phyloP scores from a whole-genome alignment of 2,113 vertebrate genomes.

The Athene cunicularia region DNA sequence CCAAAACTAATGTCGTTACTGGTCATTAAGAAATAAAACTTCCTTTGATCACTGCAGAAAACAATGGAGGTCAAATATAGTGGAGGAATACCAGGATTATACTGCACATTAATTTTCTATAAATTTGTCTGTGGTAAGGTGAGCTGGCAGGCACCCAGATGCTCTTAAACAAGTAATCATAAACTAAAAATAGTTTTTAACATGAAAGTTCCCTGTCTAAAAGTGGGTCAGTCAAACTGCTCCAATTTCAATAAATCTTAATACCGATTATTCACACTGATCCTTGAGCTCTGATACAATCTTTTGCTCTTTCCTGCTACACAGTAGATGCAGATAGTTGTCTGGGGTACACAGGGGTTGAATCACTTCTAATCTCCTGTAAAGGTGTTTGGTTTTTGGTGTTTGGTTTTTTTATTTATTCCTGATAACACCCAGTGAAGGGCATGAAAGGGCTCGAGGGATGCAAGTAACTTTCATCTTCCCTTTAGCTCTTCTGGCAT shows the following conservation, averaged over 20 bases:
- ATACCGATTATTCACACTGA: neutral
- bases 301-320: neutral
- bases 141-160: neutral
- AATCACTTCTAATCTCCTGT: neutral
- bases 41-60: neutral
- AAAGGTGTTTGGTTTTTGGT: neutral
- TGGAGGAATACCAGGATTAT: neutral
- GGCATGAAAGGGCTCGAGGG: neutral
- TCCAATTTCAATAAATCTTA: neutral
- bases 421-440: neutral
- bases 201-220: fast-evolving
- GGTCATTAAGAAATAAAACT: neutral
- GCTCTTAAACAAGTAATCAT: neutral
- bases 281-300: fast-evolving
- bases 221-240: neutral
- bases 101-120: neutral
- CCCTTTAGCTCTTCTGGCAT: neutral
- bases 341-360: neutral
- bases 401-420: neutral
- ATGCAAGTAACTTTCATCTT: neutral
- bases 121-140: neutral
- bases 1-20: neutral
- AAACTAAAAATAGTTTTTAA: neutral
- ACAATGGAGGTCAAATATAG: neutral
- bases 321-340: neutral